A percentile compares a stretch with the other conserved stretches of the same genome.
These are phyloP conservation scores for Brachionus calyciflorus DNA, from an alignment of 1,140 invertebrate species.

Conservation along the genomic window DNA sequence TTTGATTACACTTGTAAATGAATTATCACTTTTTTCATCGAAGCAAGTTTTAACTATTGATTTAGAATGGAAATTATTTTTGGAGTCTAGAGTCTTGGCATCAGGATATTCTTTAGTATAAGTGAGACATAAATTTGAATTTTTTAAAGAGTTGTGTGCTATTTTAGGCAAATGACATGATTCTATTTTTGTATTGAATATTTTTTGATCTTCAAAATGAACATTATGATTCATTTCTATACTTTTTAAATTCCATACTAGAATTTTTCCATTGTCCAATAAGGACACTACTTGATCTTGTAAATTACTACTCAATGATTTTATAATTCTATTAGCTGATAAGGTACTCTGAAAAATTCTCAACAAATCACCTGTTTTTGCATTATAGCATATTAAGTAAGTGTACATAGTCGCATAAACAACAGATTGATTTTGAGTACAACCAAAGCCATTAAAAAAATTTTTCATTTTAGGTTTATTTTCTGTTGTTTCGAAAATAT, in stretches of 20 bases:
- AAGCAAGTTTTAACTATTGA: slow-evolving; percentile 13
- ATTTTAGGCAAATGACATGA: background rate
- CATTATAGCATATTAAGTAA: slow-evolving; percentile 11
- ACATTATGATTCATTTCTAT: background rate
- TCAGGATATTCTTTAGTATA: slow-evolving; percentile 8
- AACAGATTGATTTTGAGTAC: background rate
- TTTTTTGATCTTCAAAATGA: slow-evolving; percentile 4
- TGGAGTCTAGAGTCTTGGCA: background rate
- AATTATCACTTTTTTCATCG: slow-evolving; percentile 29
- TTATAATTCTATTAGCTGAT: slow-evolving; percentile 14
- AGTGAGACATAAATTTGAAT: background rate
- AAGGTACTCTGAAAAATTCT: slow-evolving; percentile 24
- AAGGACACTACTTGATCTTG: background rate
- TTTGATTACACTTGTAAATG: slow-evolving; percentile 19
- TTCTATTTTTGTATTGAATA: slow-evolving; percentile 30
- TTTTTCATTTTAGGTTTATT: background rate
- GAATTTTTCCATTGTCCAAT: slow-evolving; percentile 18
- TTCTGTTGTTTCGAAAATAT: background rate
- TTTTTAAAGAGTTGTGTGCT: background rate
- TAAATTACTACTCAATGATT: background rate
- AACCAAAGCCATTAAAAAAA: slow-evolving; percentile 13
- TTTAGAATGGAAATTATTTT: slow-evolving; percentile 2
- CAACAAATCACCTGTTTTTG: background rate
- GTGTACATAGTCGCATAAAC: slow-evolving; percentile 22
- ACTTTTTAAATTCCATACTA: slow-evolving; percentile 13